These are phyloP conservation scores for Drosophila triauraria DNA, from an alignment of 1,140 invertebrate species.

Conservation along the genomic window DNA sequence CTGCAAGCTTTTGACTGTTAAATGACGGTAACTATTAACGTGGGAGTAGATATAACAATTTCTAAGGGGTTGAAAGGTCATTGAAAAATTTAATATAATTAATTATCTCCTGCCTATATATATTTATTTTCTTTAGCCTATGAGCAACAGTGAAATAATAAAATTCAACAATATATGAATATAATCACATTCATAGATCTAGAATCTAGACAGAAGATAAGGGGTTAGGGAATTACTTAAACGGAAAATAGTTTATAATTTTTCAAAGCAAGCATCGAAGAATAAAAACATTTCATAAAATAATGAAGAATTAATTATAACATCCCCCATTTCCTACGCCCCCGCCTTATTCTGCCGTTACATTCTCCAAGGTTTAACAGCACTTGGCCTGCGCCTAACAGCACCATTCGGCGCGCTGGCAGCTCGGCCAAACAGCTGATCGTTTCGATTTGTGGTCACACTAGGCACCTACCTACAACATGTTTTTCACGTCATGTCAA, in stretches of 20 bases:
- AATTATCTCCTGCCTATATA: too few relatives aligned
- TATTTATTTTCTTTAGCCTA: background rate
- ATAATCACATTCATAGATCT: too few relatives aligned
- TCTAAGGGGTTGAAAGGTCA: background rate
- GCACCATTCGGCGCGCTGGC: background rate
- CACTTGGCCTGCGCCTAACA: conserved; percentile 1
- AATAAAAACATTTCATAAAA: background rate
- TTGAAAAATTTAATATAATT: too few relatives aligned
- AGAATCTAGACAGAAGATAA: too few relatives aligned
- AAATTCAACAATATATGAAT: too few relatives aligned
- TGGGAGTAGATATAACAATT: conserved; percentile 1
- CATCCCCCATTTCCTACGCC: background rate
- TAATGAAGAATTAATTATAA: too few relatives aligned
- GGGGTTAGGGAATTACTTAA: too few relatives aligned
- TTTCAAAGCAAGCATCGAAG: background rate
- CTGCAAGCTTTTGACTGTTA: conserved; percentile 17
- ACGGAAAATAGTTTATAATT: too few relatives aligned
- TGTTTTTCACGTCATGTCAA: conserved; percentile 33
- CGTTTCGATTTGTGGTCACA: conserved; percentile 25
- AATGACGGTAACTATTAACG: background rate
- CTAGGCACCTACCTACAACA: conserved; percentile 39
- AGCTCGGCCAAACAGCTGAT: conserved; percentile 32
- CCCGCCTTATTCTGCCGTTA: background rate
- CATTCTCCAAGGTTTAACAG: conserved; percentile 15
- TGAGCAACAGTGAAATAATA: too few relatives aligned